Base-by-base conservation (phyloP, 2,888 invertebrate genomes). In the Agonopterix subpropinquella region DNA sequence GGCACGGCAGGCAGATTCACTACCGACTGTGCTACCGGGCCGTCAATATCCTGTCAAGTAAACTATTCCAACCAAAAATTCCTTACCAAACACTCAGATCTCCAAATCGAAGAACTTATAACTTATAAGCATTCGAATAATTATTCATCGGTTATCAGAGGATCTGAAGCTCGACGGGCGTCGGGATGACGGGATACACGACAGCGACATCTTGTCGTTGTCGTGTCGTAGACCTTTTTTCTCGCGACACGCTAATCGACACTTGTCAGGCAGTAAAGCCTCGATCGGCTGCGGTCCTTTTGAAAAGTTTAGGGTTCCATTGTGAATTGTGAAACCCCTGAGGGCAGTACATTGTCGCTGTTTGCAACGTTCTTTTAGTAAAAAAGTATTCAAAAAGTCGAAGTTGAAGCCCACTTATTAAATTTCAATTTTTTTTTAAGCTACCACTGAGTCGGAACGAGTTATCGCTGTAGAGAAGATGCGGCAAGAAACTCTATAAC, bases 131-230 rank as follows among this genome's bases (percentile, higher is more conserved):
- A 59, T 73, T 71, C 68, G 65, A 74, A 77, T 77, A 80, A 79
- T 82, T 77, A 80, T 74, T 80, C 75, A 76, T 70, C 59, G 58
- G 55, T 75, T 83, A 82, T 82, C 83, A 59, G 52, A 28, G 50
- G 59, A 80, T 82, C 77, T 62, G 58, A 59, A 66, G 73, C 45
- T 8, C 9, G 39, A 41, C n/a, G 59, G 62, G 61, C 62, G 63
- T 51, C 56, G 56, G 55, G 56, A 56, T 58, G 64, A 66, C 67
- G 59, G 58, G 58, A 67, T 62, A 80, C 78, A 79, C 72, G 82
- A 81, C 84, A 74, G 62, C 70, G 77, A 83, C 84, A 80, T 62
- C 68, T 62, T 73, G 72, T 74, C 63, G 54, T 60, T 70, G 73
- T 73, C 71, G 66, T 79, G 77, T 80, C 70, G 67, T 59, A 11